Percentiles rank a stretch among this genome's conserved stretches.
These are phyloP conservation scores for Pseudococcus longispinus DNA, from an alignment of 2,888 invertebrate genomes.

Conservation along the genomic window DNA sequence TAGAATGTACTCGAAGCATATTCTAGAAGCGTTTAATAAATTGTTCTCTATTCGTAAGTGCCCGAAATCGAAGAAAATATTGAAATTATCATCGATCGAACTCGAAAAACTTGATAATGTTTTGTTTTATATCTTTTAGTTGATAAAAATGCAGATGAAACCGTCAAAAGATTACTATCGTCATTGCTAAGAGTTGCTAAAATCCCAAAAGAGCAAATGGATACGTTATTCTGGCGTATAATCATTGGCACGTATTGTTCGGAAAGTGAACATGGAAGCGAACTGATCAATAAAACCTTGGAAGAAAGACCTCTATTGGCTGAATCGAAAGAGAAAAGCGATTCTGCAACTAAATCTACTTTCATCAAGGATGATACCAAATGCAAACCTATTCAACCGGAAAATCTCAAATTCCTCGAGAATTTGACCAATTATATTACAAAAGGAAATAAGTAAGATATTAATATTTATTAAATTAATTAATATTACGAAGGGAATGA, in stretches of 20 bases:
- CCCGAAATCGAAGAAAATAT: background rate
- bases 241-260: constrained; percentile 67
- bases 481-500: background rate
- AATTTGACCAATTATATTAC: constrained; percentile 57
- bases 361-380: constrained; percentile 32
- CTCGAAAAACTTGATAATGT: background rate
- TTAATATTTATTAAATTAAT: constrained; percentile 9
- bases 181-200: constrained; percentile 73
- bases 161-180: constrained; percentile 72
- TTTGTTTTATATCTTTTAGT: constrained; percentile 61
- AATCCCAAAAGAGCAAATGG: constrained; percentile 71
- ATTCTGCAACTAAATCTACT: background rate
- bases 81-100: background rate
- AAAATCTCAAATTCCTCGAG: constrained; percentile 57
- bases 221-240: constrained; percentile 72
- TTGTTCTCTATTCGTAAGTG: constrained; percentile 66
- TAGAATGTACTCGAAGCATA: constrained; percentile 73
- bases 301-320: constrained; percentile 11
- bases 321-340: constrained; percentile 40
- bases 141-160: constrained; percentile 70
- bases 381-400: constrained; percentile 51
- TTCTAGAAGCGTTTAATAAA: constrained; percentile 81
- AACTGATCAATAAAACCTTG: constrained; percentile 56
- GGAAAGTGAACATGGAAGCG: background rate
- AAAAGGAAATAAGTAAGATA: constrained; percentile 56